These are phyloP conservation scores for Cyanoliseus patagonus DNA, from an alignment of 2,113 vertebrate species.

Conservation along the genomic window DNA sequence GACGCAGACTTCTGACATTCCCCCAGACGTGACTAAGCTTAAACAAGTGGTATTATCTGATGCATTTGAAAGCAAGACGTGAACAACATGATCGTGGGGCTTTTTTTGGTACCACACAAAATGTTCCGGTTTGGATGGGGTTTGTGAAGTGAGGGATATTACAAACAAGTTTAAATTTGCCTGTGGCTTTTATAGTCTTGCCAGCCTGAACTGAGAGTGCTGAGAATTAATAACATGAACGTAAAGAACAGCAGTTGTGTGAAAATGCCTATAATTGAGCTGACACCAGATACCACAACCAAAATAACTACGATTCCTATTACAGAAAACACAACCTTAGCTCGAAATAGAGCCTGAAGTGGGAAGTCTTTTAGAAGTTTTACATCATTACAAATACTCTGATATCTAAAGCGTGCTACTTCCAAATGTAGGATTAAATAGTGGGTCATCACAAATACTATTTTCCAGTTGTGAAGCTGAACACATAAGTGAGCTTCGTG, in stretches of 20 bases:
- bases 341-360: background rate
- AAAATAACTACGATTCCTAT: background rate
- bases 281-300: background rate
- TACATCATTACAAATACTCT: background rate
- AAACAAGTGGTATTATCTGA: constrained; percentile 59
- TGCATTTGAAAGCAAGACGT: constrained; percentile 30
- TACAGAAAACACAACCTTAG: background rate
- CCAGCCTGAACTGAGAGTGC: background rate
- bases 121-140: background rate
- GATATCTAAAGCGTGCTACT: background rate
- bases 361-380: background rate
- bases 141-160: background rate
- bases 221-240: background rate
- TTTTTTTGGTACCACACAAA: constrained; percentile 23
- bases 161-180: background rate
- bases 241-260: background rate
- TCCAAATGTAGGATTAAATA: background rate
- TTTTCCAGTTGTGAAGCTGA: background rate
- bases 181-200: background rate
- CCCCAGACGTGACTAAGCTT: constrained; percentile 49
- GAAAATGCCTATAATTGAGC: background rate
- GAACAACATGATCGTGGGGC: background rate
- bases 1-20: constrained; percentile 49
- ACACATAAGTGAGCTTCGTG: background rate
- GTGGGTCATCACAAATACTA: background rate